A percentile compares a stretch with the other conserved stretches of the same genome.
Evolutionary conservation across 1,140 invertebrate species (phyloP).

Genomic region (Ceratitis capitata): DNA sequence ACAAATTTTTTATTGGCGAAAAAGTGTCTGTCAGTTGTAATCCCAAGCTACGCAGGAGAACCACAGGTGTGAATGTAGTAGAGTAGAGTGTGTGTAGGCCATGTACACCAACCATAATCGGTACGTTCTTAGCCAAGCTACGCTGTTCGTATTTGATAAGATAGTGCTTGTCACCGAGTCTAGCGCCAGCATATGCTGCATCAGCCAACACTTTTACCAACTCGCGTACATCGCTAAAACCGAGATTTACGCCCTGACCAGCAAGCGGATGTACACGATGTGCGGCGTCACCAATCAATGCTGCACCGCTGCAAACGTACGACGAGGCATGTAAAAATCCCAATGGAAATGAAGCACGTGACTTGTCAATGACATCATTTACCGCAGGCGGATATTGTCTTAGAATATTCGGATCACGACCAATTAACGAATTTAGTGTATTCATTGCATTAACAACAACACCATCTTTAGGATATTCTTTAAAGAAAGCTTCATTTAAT

Average conservation of each 20-base stretch:
- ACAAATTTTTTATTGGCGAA: slow-evolving; percentile 75
- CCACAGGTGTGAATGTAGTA: slow-evolving; percentile 79
- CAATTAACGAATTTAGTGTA: slow-evolving; percentile 55
- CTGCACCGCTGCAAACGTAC: slow-evolving; percentile 81
- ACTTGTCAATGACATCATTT: slow-evolving; percentile 70
- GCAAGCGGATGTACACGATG: slow-evolving; percentile 96
- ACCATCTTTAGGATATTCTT: slow-evolving; percentile 72
- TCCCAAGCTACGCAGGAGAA: slow-evolving; percentile 85
- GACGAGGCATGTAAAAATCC: slow-evolving; percentile 88
- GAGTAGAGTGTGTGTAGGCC: slow-evolving; percentile 87
- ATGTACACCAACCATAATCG: slow-evolving; percentile 89
- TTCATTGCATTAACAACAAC: slow-evolving; percentile 68
- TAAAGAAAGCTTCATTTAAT: slow-evolving; percentile 87
- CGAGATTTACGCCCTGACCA: slow-evolving; percentile 97
- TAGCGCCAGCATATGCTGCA: slow-evolving; percentile 77
- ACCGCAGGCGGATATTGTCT: slow-evolving; percentile 84
- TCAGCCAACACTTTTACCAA: slow-evolving; percentile 77
- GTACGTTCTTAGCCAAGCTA: slow-evolving; percentile 86
- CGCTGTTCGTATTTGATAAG: slow-evolving; percentile 85
- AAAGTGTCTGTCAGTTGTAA: slow-evolving; percentile 85
- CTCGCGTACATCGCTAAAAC: slow-evolving; percentile 89
- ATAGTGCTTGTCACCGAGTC: slow-evolving; percentile 74
- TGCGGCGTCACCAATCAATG: slow-evolving; percentile 92
- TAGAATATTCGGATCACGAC: slow-evolving; percentile 51
- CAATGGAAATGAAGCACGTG: slow-evolving; percentile 90